Conservation (phyloP, 2,797 vertebrate species). For the Mormyrus hasselquistii region DNA sequence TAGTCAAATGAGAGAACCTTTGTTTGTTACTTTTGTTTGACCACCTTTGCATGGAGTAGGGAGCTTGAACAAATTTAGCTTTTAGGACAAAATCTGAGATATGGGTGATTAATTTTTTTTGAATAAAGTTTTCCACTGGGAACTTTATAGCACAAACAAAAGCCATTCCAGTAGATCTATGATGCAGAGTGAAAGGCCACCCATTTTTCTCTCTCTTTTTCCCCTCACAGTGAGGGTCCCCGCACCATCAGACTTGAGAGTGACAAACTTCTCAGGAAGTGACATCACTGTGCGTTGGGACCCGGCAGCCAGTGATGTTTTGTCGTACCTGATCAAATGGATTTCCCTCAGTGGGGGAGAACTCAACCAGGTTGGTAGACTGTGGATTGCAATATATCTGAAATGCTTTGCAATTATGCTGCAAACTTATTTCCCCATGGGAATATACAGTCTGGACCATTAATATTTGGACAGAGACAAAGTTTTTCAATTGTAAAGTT, state of each 20-base stretch:
- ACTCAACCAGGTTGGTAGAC: constrained; percentile 72
- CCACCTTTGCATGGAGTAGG: background rate
- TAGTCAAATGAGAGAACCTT: background rate
- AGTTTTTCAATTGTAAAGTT: no score
- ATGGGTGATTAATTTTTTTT: background rate
- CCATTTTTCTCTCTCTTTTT: background rate
- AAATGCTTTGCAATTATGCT: background rate
- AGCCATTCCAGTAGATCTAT: background rate
- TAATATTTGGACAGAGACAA: no score
- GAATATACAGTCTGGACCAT: no score
- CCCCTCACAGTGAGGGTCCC: constrained; percentile 73
- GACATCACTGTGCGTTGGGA: constrained; percentile 75
- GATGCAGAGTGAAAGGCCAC: background rate
- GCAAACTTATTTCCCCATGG: background rate
- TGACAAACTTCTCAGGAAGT: constrained; percentile 71
- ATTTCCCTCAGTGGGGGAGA: constrained; percentile 74
- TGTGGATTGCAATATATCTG: background rate
- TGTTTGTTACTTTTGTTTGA: background rate
- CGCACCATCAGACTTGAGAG: constrained; percentile 68
- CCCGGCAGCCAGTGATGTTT: constrained; percentile 70
- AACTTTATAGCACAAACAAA: background rate
- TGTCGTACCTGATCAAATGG: constrained; percentile 89
- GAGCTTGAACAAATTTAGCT: background rate
- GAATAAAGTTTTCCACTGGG: background rate
- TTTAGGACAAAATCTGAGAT: background rate